phyloP scores from a whole-genome alignment of 2,888 invertebrate species.

The Ctena decussata region DNA sequence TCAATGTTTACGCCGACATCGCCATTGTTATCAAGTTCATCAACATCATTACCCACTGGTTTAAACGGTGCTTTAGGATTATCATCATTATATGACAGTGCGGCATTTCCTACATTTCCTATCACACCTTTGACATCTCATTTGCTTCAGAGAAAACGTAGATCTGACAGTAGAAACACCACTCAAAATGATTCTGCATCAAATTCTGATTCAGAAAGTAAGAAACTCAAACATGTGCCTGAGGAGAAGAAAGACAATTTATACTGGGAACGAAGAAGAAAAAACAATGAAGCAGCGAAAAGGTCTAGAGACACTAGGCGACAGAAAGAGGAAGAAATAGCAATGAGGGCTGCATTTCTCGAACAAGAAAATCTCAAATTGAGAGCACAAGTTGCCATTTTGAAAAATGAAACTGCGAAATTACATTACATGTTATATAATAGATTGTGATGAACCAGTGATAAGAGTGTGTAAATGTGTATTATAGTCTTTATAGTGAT shows the following conservation, averaged over 20 bases:
- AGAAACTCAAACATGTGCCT: conserved; percentile 74
- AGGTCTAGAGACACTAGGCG: conserved; percentile 79
- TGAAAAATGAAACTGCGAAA: conserved; percentile 82
- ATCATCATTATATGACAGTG: conserved; percentile 70
- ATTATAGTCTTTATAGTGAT: not conserved
- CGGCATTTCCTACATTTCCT: conserved; percentile 72
- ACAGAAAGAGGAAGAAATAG: conserved; percentile 82
- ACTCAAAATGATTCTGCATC: conserved; percentile 24
- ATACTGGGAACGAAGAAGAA: conserved; percentile 81
- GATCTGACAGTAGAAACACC: conserved; percentile 72
- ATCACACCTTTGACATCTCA: conserved; percentile 80
- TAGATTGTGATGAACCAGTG: conserved; percentile 62
- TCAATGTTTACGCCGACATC: conserved; percentile 60
- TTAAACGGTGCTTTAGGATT: conserved; percentile 62
- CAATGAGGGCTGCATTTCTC: conserved; percentile 80
- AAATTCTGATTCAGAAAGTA: conserved; percentile 52
- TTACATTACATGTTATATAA: conserved; percentile 83
- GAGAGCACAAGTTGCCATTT: conserved; percentile 79
- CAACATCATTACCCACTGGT: conserved; percentile 55
- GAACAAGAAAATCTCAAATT: conserved; percentile 83
- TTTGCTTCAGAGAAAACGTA: conserved; percentile 78
- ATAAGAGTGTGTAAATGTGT: not conserved
- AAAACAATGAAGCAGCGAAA: conserved; percentile 83
- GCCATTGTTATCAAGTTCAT: conserved; percentile 60
- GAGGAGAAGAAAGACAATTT: conserved; percentile 80